A percentile compares a stretch with the other conserved stretches of the same genome.
These are phyloP conservation scores for Graptemys geographica DNA, from an alignment of 2,797 vertebrate genomes.

Conservation along the genomic window DNA sequence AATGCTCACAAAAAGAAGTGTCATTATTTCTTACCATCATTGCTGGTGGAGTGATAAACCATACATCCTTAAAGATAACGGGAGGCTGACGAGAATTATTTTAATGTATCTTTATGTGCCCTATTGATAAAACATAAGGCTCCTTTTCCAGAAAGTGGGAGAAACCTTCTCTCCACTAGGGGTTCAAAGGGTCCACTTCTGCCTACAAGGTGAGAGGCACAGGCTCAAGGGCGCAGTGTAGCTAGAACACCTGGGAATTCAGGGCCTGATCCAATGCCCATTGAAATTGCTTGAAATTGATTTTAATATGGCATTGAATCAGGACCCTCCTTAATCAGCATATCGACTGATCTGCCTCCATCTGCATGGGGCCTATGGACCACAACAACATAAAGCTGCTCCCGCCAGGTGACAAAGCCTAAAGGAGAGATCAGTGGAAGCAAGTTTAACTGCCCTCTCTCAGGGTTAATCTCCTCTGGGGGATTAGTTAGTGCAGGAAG, in stretches of 20 bases:
- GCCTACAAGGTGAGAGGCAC: conserved; percentile 8
- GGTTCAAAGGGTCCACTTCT: neutral
- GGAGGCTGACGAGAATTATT: neutral
- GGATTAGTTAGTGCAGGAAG: neutral
- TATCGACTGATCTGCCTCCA: neutral
- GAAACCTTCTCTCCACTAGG: conserved; percentile 27
- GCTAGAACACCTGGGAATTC: conserved; percentile 64
- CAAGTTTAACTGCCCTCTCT: neutral
- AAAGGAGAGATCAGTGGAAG: neutral
- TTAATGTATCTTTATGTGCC: neutral
- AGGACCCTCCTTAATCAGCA: conserved; percentile 51
- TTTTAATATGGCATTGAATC: neutral
- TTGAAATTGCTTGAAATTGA: conserved; percentile 50
- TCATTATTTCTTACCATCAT: neutral
- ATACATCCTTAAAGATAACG: neutral
- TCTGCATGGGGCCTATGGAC: rapidly evolving
- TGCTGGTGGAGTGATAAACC: neutral
- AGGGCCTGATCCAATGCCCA: conserved; percentile 50
- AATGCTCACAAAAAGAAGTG: neutral
- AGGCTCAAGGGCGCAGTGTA: conserved; percentile 11
- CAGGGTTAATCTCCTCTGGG: neutral
- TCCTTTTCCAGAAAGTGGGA: neutral
- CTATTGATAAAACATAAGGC: neutral
- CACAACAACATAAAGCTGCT: rapidly evolving
- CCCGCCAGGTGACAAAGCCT: neutral